A percentile compares a stretch with the other conserved stretches of the same genome.
These are phyloP conservation scores for Callionymus lyra DNA, from an alignment of 2,113 vertebrate species.

Conservation along the genomic window DNA sequence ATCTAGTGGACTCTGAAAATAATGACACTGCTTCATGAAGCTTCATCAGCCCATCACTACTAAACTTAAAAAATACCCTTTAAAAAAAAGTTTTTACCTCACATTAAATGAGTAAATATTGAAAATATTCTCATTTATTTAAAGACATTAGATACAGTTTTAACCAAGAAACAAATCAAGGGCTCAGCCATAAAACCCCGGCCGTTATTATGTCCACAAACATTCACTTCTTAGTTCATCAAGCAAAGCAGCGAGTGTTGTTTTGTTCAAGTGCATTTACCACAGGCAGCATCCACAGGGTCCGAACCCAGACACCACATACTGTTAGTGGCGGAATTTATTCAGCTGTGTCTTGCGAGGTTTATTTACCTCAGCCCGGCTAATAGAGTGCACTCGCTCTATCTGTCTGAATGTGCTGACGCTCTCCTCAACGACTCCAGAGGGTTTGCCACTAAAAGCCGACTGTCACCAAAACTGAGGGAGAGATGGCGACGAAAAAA, in stretches of 20 bases:
- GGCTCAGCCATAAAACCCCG: too few species aligned
- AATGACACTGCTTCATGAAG: too few species aligned
- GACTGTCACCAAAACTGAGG: slow-evolving; percentile 40
- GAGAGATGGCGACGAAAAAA: slow-evolving; percentile 28
- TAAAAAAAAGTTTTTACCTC: too few species aligned
- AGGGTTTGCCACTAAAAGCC: slow-evolving; percentile 57
- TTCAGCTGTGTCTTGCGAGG: slow-evolving; percentile 57
- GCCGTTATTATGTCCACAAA: too few species aligned
- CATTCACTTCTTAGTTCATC: slow-evolving; percentile 29
- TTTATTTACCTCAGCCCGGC: slow-evolving; percentile 60
- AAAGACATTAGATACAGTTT: not conserved
- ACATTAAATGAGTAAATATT: too few species aligned
- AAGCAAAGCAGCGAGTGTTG: slow-evolving; percentile 15
- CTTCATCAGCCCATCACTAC: too few species aligned
- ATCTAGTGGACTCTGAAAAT: too few species aligned
- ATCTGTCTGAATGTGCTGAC: slow-evolving; percentile 61
- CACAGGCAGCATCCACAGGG: slow-evolving; percentile 37
- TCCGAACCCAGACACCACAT: slow-evolving; percentile 26
- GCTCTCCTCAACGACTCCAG: slow-evolving; percentile 35
- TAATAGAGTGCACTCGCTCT: slow-evolving; percentile 60
- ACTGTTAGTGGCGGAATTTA: slow-evolving; percentile 44
- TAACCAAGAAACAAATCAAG: too few species aligned
- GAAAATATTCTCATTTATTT: too few species aligned
- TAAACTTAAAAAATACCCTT: too few species aligned
- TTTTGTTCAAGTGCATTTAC: slow-evolving; percentile 49